These are phyloP conservation scores for Acropora yongei DNA, from an alignment of 64 coral and sea anemone genomes.

Conservation along the genomic window DNA sequence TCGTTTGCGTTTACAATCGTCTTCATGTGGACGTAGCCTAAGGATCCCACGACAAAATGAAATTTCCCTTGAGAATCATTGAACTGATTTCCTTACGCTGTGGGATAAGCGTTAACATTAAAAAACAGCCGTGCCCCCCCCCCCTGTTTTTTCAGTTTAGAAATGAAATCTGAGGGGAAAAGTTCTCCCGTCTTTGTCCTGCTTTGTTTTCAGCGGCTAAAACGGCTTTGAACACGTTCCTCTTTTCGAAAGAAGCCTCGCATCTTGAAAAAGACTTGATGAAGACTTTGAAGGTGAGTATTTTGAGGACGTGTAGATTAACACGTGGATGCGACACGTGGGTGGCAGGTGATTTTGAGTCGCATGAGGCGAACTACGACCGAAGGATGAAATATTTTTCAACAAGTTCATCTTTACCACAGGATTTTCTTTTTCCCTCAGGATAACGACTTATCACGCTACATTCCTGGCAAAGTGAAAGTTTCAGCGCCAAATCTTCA, in stretches of 20 bases:
- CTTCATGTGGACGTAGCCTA: too few species aligned
- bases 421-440: constrained; percentile 40
- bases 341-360: too few species aligned
- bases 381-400: not conserved
- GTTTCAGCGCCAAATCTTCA: constrained; percentile 97
- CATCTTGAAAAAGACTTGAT: constrained; percentile 93
- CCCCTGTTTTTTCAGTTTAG: too few species aligned
- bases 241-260: constrained; percentile 79
- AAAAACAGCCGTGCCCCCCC: too few species aligned
- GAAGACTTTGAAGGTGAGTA: constrained; percentile 93
- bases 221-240: constrained; percentile 82
- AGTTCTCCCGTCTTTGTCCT: not conserved
- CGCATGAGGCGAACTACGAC: too few species aligned
- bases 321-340: not conserved
- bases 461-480: constrained; percentile 98
- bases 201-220: constrained; percentile 71
- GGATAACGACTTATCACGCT: constrained; percentile 91
- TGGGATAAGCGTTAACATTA: too few species aligned
- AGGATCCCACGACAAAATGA: too few species aligned
- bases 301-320: not conserved
- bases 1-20: too few species aligned
- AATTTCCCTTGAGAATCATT: too few species aligned
- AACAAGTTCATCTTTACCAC: not conserved
- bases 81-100: too few species aligned
- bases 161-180: too few species aligned